phyloP scores from a whole-genome alignment of 2,113 vertebrate genomes.

The Bombycilla garrulus region DNA sequence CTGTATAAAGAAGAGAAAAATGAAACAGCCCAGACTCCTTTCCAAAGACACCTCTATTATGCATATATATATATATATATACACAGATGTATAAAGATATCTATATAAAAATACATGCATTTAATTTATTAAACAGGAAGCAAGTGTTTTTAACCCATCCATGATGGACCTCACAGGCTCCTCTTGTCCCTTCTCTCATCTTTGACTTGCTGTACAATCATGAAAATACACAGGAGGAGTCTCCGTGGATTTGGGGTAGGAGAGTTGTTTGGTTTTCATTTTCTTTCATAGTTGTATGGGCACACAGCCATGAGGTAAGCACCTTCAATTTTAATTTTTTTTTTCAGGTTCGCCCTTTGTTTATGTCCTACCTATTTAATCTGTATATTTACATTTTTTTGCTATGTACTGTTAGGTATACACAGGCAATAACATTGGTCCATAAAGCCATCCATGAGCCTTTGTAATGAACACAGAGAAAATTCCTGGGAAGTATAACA shows the following conservation, averaged over 20 bases:
- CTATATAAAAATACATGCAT: neutral
- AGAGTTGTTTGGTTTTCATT: neutral
- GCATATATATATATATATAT: neutral
- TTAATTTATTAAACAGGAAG: neutral
- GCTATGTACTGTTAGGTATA: neutral
- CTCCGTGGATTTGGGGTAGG: neutral
- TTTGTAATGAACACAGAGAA: conserved; percentile 17
- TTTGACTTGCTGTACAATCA: neutral
- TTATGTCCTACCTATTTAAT: neutral
- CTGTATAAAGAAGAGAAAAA: neutral
- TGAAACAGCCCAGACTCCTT: neutral
- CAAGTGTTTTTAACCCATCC: neutral
- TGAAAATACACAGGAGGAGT: neutral
- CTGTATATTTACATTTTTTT: neutral
- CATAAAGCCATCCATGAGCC: neutral
- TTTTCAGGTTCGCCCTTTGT: neutral
- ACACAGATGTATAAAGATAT: neutral
- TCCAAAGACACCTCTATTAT: neutral
- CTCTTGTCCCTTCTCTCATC: neutral
- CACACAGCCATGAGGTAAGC: neutral
- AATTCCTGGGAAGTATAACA: conserved; percentile 27
- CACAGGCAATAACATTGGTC: neutral
- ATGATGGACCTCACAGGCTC: neutral
- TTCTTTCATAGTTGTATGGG: neutral
- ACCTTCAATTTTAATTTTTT: neutral